Evolutionary conservation across 2,888 invertebrate species (phyloP), one percentile per base, ranked within the genome.

Genomic region (Eupeodes luniger): DNA sequence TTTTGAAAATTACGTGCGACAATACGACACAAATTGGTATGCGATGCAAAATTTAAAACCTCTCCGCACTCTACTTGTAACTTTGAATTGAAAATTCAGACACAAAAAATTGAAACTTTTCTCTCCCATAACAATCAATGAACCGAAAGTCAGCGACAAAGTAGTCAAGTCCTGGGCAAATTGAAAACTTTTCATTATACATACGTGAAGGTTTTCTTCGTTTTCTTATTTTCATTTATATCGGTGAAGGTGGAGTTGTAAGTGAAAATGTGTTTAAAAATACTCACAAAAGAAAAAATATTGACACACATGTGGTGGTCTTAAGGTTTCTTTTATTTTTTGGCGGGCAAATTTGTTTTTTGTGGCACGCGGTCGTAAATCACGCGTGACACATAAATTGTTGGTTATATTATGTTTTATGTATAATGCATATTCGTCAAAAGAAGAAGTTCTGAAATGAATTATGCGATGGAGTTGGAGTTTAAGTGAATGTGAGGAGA

Each of bases 131-230:
- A 88, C 70, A 70, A 88, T 85, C 88, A 88, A 88, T 88, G 88
- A 88, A 85, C 85, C 88, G 57, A 85, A 78, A 36, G 81, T 27
- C 47, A 70, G 66, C 85, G 81, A 88, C 88, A 88, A 88, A 88
- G 85, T 88, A 88, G 81, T 78, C 81, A 76, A 78, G 57, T 85
- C 78, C 85, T 85, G 85, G 72, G 72, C 19, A 84, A 85, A 88
- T 88, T 85, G 88, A 85, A 88, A 88, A 88, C 85, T 88, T 88
- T 88, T 85, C 88, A 88, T 88, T 86, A 47, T 47, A 84, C 85
- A 47, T 47, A 84, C 85, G 81, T 85, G 69, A 1, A 36, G 11
- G 19, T 44, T 70, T 70, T 40, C 6, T 27, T 27, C 40, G 9
- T 61, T 62, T 11, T 53, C 19, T 44, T 62, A 19, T 10, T 19